phyloP scores from a whole-genome alignment of 2,797 vertebrate species.

The Lepus townsendii region DNA sequence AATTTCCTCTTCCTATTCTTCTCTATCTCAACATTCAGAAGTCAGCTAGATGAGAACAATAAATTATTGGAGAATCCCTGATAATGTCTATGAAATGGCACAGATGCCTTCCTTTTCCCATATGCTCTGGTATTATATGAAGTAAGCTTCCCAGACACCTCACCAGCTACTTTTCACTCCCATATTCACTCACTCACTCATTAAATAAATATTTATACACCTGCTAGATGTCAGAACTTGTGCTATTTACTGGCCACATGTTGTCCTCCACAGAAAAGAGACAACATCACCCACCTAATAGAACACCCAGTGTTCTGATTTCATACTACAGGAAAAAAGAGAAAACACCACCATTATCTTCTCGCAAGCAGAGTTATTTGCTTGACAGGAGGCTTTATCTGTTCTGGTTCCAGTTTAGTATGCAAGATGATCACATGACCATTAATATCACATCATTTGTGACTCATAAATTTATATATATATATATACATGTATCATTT shows the following conservation, averaged over 20 bases:
- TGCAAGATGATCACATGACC: neutral
- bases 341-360: neutral
- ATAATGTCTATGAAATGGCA: neutral
- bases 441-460: neutral
- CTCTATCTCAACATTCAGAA: neutral
- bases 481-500: neutral
- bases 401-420: neutral
- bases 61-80: neutral
- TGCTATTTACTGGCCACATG: neutral
- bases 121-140: neutral
- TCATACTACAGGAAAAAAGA: neutral
- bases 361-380: neutral
- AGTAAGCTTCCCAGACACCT: neutral
- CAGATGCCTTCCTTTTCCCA: neutral
- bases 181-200: neutral
- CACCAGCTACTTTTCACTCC: neutral
- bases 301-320: neutral
- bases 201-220: slow-evolving; percentile 29
- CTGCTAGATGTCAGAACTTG: neutral
- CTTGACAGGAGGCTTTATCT: neutral
- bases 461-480: neutral
- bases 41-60: neutral
- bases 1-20: neutral
- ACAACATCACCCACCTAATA: neutral
- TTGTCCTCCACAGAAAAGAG: neutral